Base-by-base conservation (phyloP, 2,797 vertebrate genomes). In the Chlorospingus semifuscus region DNA sequence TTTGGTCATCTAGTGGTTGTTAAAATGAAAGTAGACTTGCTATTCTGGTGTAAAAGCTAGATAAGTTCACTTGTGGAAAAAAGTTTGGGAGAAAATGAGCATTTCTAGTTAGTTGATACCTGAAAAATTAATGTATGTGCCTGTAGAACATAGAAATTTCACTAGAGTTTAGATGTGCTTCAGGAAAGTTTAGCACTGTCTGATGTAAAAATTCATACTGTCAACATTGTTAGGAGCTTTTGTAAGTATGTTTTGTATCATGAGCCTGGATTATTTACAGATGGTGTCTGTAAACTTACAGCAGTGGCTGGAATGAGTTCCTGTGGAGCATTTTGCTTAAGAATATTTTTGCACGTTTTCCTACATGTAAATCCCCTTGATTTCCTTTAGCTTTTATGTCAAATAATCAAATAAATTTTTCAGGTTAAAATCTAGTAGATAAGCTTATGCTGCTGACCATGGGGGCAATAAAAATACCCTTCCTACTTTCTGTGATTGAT, bases 391-490 rank as follows among this genome's bases (percentile, higher is more conserved):
- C 15, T 68, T 61, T 85, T 69, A 15, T 63, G 24, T 61, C 13
- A 37, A 0, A 0, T 74, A 75, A 29, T 75, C 14, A 47, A 71
- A 42, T 85, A 37, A 49, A 47, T 13, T 57, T 80, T 80, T 8
- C 24, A 34, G 32, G 50, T 92, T 65, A 71, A 88, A 93, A 60
- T 61, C 63, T 56, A 80, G 37, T 85, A 60, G 44, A 21, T 81
- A 84, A 93, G 49, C 57, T 79, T 90, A 61, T 92, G 36, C 87
- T 97, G 93, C 84, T 96, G 95, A 49, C 91, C 68, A 29, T 83
- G 90, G 89, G 95, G 70, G 18, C 23, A 17, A 26, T 49, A 57
- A 68, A 66, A 49, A 39, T 46, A 47, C 21, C 47, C 12, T 86
- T 32, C 39, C 27, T 72, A 19, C 39, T 95, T 94, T 82, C 47